phyloP scores from a whole-genome alignment of 2,797 vertebrate genomes.

The Gymnopithys bicolor region DNA sequence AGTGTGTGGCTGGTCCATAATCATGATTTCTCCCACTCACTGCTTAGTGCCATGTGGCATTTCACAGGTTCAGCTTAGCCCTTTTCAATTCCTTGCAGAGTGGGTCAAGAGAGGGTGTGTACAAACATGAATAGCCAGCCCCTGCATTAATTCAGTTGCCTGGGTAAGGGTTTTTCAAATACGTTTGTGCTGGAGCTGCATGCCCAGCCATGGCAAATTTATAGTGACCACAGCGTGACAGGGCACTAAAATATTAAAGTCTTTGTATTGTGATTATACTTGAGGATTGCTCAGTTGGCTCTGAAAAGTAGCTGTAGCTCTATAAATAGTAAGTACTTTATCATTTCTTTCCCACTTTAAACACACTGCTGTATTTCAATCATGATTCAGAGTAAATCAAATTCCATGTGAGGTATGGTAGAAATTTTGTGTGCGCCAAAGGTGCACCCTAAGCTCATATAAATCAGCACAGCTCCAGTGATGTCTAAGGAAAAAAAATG shows the following conservation, averaged over 20 bases:
- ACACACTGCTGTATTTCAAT: slow-evolving; percentile 14
- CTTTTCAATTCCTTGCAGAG: neutral
- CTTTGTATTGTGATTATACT: slow-evolving; percentile 1
- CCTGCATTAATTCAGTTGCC: neutral
- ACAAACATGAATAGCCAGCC: neutral
- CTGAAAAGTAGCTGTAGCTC: slow-evolving; percentile 10
- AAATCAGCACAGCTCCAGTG: neutral
- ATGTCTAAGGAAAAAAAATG: neutral
- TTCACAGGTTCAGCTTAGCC: neutral
- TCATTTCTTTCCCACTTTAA: slow-evolving; percentile 37
- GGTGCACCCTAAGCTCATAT: neutral
- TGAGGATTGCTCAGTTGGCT: slow-evolving; percentile 37
- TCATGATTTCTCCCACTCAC: accelerated
- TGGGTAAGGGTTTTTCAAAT: slow-evolving; percentile 9
- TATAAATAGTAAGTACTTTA: slow-evolving; percentile 51
- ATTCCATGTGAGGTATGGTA: neutral
- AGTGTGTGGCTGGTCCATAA: neutral
- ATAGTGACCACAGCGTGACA: slow-evolving; percentile 4
- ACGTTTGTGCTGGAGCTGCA: neutral
- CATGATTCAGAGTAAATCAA: slow-evolving; percentile 33
- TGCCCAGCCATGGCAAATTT: slow-evolving; percentile 17
- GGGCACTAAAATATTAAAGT: slow-evolving; percentile 33
- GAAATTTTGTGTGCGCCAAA: neutral
- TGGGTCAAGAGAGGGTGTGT: neutral
- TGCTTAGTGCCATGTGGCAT: accelerated